Conservation (phyloP, 2,888 invertebrate genomes). For the Netelia inedita region DNA sequence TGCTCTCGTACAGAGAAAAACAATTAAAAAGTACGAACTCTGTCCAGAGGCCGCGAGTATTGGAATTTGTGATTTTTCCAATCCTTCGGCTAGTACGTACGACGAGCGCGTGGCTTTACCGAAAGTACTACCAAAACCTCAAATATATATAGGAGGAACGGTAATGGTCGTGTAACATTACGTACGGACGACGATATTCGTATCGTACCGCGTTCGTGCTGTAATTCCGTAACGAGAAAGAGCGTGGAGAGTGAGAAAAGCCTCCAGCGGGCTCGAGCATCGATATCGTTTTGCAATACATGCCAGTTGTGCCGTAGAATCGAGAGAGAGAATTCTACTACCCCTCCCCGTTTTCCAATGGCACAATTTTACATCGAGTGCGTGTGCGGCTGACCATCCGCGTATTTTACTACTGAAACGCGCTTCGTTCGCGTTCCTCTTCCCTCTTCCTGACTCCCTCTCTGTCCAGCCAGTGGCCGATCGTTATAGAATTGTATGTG, state of each 20-base stretch:
- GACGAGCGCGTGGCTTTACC: background rate
- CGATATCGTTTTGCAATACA: constrained; percentile 64
- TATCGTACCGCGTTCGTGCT: constrained; percentile 22
- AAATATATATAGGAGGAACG: constrained; percentile 5
- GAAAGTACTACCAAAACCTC: background rate
- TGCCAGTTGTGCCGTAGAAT: constrained; percentile 26
- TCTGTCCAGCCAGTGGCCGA: background rate
- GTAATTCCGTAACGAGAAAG: constrained; percentile 15
- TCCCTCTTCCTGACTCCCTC: background rate
- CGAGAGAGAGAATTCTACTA: constrained; percentile 19
- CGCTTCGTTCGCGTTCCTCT: constrained; percentile 10
- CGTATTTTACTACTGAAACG: constrained; percentile 62
- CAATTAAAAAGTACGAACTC: background rate
- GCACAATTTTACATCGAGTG: constrained; percentile 53
- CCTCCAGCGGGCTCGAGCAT: constrained; percentile 29
- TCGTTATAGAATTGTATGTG: constrained; percentile 28
- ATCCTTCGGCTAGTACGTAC: too few species aligned
- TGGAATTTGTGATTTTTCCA: background rate
- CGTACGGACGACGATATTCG: constrained; percentile 10
- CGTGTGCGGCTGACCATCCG: constrained; percentile 57
- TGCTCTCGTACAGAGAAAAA: background rate
- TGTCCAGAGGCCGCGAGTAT: background rate
- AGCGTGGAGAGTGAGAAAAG: background rate
- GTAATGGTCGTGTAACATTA: constrained; percentile 24
- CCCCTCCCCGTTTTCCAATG: constrained; percentile 24